Conservation (phyloP, 2,797 vertebrate genomes). For the Thunnus albacares region DNA sequence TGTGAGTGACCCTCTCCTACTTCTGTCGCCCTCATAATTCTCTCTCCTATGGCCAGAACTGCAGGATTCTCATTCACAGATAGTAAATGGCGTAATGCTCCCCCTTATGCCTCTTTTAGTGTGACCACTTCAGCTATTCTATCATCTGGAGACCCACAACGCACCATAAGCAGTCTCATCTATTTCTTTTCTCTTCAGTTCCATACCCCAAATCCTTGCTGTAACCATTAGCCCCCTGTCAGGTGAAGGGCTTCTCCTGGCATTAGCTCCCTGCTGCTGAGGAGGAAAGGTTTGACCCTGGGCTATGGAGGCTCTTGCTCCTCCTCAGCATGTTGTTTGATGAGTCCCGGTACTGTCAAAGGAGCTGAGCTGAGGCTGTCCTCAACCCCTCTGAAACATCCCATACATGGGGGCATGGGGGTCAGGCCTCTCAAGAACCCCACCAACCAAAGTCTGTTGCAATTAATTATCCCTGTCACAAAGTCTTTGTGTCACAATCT, state of each 20-base stretch:
- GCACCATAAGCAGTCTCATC: slow-evolving; percentile 9
- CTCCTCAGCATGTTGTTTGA: slow-evolving; percentile 29
- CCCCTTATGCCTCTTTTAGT: slow-evolving; percentile 19
- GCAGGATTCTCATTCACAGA: slow-evolving; percentile 15
- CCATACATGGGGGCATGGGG: slow-evolving; percentile 31
- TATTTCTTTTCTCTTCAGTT: slow-evolving; percentile 3
- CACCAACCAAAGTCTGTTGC: slow-evolving; percentile 53
- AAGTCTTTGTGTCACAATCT: slow-evolving; percentile 76
- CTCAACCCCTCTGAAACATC: slow-evolving; percentile 55
- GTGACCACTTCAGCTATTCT: neutral
- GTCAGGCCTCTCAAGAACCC: slow-evolving; percentile 64
- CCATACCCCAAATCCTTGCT: slow-evolving; percentile 10
- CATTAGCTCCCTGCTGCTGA: slow-evolving; percentile 25
- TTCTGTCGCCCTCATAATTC: slow-evolving; percentile 2
- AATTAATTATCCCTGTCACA: slow-evolving; percentile 78
- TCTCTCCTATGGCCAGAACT: slow-evolving; percentile 17
- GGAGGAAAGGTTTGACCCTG: slow-evolving; percentile 38
- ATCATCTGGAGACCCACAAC: neutral
- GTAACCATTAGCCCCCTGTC: slow-evolving; percentile 41
- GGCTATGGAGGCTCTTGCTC: slow-evolving; percentile 21
- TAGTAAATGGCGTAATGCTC: slow-evolving; percentile 15
- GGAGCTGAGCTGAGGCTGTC: slow-evolving; percentile 35
- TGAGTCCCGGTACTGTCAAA: slow-evolving; percentile 45
- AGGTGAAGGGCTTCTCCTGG: slow-evolving; percentile 38
- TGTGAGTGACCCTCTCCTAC: slow-evolving; percentile 19